Base-by-base conservation (phyloP, 2,888 invertebrate genomes). In the Diadromus collaris region DNA sequence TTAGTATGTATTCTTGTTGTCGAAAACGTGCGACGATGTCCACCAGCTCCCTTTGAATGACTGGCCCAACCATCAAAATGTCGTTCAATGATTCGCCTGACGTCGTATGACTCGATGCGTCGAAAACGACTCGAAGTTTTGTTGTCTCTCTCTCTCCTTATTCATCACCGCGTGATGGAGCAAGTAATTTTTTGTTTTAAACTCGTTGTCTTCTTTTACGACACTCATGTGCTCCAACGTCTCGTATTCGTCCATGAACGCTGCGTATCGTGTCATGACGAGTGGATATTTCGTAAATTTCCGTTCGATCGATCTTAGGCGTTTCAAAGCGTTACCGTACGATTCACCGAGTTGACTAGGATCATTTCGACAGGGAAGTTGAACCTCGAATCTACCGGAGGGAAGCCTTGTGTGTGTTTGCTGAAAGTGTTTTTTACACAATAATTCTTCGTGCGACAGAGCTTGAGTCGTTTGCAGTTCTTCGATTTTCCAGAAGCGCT, bases 91-190 rank as follows among this genome's bases (percentile, higher is more conserved):
- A 73, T 38, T 69, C 64, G 2, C 83, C 82, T 6, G 83, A 75
- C 0, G 84, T 73, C 6, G 79, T 81, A 70, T 65, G 69, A 32
- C 82, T 79, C 0, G 86, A 87, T 1, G 82, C 87, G 64, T 88
- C 86, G 71, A 86, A 89, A 2, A 89, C 88, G 0, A 86, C 84
- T 19, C 88, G 76, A 5, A 87, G 68, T 54, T 85, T 85, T 0
- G 86, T 88, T 1, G 86, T 85, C 0, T 80, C 58, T 71, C 85
- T 85, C 3, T 67, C 46, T n/a, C 80, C 82, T n/a, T n/a, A 27
- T 82, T 78, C 9, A 76, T 81, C 1, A 88, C 86, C 0, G 83
- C 60, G 34, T 87, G 87, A 78, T 88, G 86, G 21, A 86, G 86
- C 2, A 88, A 61, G 63, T 84, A 87, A 51, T 71, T 81, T n/a